Base-by-base conservation (phyloP, 2,113 vertebrate species). In the Aphyosemion australe region DNA sequence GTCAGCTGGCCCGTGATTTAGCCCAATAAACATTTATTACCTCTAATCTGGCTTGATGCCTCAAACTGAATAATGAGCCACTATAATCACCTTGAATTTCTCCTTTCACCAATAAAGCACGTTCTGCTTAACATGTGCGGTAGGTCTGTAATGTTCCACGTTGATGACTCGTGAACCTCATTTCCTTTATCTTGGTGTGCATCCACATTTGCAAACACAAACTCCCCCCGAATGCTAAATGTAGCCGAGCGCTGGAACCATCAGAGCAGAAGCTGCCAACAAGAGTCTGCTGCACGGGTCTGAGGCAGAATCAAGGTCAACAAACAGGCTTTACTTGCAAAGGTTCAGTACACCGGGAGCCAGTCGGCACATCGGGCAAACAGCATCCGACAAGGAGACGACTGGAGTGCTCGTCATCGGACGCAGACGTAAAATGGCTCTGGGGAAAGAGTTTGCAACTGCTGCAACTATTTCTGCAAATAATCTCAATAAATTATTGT, bases 1-100 rank as follows among this genome's bases (percentile, higher is more conserved):
- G 2, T 31, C 8, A 4, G 53, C 7, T 41, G 13, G 43, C 4
- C 32, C 48, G 34, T 46, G 12, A 76, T 79, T 42, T 60, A 47
- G 16, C 67, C 31, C 0, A 8, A 18, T 61, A 48, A 53, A 6
- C 21, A 61, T 72, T 75, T 34, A 58, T 61, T 48, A 50, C 42
- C 61, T 54, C 14, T 46, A 49, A 52, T 68, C 53, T 68, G 49
- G 43, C 57, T 52, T 12, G 5, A 61, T 68, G 59, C n/a, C 49
- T 41, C 12, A 51, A 32, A 18, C 3, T 49, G 32, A 52, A 46
- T 64, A 19, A 63, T 60, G 39, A 50, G 52, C 61, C 41, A 42
- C 34, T 41, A 41, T 15, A 62, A 66, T 66, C 65, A 62, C 50
- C 32, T 52, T 26, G 16, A 13, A 43, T 52, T 56, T 64, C 39